Conservation (phyloP, 2,888 invertebrate genomes). For the Cybosia mesomella region DNA sequence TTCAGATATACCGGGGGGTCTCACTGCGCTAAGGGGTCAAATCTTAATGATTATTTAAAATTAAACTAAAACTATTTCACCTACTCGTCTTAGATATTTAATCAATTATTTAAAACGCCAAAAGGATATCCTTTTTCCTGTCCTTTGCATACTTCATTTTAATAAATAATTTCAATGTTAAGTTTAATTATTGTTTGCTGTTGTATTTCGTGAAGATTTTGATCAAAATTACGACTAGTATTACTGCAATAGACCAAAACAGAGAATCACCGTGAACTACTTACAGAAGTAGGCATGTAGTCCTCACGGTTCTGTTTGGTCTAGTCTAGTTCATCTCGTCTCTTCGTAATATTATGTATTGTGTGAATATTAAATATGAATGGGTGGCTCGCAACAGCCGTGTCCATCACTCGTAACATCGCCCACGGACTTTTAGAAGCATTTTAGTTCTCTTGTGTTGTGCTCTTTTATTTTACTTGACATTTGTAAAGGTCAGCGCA, state of each 20-base stretch:
- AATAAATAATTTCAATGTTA: neutral
- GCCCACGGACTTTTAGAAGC: neutral
- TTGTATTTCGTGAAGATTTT: neutral
- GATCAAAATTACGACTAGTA: neutral
- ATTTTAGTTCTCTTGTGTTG: neutral
- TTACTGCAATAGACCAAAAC: neutral
- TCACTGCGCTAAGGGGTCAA: too few relatives aligned
- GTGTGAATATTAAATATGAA: neutral
- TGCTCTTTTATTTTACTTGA: neutral
- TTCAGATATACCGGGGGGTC: too few relatives aligned
- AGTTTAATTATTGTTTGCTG: conserved; percentile 1
- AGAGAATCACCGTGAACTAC: neutral
- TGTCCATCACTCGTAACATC: neutral
- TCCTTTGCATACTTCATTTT: neutral
- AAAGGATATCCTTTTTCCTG: conserved; percentile 10
- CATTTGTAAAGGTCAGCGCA: neutral
- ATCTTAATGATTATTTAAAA: too few relatives aligned
- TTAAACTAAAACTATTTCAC: neutral
- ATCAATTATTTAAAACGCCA: conserved; percentile 1
- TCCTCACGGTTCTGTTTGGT: neutral
- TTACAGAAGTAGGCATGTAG: neutral
- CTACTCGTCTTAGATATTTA: neutral
- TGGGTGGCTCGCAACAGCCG: neutral
- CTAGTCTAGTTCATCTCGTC: neutral
- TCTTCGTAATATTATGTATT: neutral